Evolutionary conservation across 2,113 vertebrate genomes (phyloP), one percentile per base, ranked within the genome.

Genomic region (Eonycteris spelaea): DNA sequence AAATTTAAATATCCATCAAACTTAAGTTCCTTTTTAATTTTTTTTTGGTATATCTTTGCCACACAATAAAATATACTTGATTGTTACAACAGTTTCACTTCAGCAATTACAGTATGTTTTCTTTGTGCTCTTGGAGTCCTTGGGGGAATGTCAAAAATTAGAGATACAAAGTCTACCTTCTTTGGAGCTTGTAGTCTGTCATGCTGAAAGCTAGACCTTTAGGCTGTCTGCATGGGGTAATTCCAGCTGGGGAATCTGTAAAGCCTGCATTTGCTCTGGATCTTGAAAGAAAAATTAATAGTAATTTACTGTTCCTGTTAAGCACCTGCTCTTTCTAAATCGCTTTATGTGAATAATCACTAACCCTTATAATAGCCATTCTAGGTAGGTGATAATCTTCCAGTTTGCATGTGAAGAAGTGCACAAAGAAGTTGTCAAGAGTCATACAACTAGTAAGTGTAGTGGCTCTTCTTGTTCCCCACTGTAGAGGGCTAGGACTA

Each of bases 241-340:
- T 92, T 86, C 53, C 11, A 90, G 9, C 7, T 73, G 24, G 14
- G 55, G 30, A 89, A 33, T 89, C 45, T 78, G 9, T 55, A 22
- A 93, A 84, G 35, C 33, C 57, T 67, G 4, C 30, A 24, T 67
- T 91, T 92, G 59, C 53, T 78, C 40, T 86, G 30, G 53, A 83
- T 78, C 74, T 63, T 73, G 28, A 92, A 95, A 71, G 63, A 91
- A 92, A 92, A 88, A 48, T 82, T 85, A 78, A 86, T n/a, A 77
- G 26, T 89, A 94, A 74, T 45, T 94, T 68, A 22, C 51, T 93
- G 3, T 86, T 92, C 24, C 16, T 85, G 0, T 86, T 95, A 63
- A 95, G 40, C 3, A 15, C 21, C 21, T 67, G 30, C 45, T 78
- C 19, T 75, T 86, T 92, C 21, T 95, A 93, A 91, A 93, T n/a